phyloP scores from a whole-genome alignment of 2,888 invertebrate species.

The Alcis repandata region DNA sequence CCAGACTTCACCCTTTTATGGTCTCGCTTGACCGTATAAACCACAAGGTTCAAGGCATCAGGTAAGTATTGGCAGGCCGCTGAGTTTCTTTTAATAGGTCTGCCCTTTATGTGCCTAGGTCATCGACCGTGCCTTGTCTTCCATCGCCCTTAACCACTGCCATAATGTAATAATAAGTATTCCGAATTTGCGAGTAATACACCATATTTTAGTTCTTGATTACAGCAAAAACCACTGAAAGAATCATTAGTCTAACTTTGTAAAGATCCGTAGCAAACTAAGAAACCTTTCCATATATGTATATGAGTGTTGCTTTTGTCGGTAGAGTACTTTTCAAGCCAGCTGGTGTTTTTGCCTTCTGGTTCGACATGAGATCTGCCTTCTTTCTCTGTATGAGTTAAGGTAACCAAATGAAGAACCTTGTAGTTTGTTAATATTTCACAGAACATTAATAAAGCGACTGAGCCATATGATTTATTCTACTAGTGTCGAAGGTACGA shows the following conservation, averaged over 20 bases:
- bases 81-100: constrained; percentile 9
- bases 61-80: not conserved
- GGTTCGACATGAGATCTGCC: too few species aligned
- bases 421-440: too few species aligned
- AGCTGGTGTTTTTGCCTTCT: too few species aligned
- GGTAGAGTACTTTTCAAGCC: too few species aligned
- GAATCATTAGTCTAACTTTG: not conserved
- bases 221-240: not conserved
- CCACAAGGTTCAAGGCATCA: constrained; percentile 15
- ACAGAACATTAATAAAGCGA: not conserved
- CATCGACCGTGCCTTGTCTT: constrained; percentile 14
- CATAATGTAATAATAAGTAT: constrained; percentile 3
- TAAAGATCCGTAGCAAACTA: too few species aligned
- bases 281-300: too few species aligned
- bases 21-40: not conserved
- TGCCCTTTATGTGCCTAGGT: constrained; percentile 13
- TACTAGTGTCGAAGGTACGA: not conserved
- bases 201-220: not conserved
- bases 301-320: too few species aligned
- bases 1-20: not conserved
- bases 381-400: too few species aligned
- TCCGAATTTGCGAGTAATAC: not conserved
- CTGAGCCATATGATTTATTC: not conserved
- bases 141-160: constrained; percentile 6
- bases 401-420: too few species aligned